Base-by-base conservation (phyloP, 2,888 invertebrate genomes). In the Alsophila aescularia region DNA sequence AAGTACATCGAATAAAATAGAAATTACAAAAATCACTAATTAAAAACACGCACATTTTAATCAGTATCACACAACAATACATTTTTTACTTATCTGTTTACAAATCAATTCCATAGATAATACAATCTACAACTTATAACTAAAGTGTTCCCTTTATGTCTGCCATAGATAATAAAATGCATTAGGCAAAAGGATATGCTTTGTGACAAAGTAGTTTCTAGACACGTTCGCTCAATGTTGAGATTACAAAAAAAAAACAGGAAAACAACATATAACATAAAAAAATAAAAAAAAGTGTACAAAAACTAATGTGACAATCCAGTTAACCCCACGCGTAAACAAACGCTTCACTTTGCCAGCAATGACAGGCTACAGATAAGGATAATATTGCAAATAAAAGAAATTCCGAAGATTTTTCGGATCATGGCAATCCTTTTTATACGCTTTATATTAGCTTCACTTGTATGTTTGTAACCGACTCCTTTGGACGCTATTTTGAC, bases 11-110 rank as follows among this genome's bases (percentile, higher is more conserved):
- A 53, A 66, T 60, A 61, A 58, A 56, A 60, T 61, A 61, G 48
- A 67, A n/a, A 67, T 67, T 70, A 73, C 70, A 72, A 68, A 71
- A 70, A 67, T 66, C 65, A 60, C 67, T 69, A 76, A 60, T 60
- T 67, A 70, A 67, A 67, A 81, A 78, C 74, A 79, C 76, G 77
- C 81, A 83, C 76, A 76, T 72, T 62, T 66, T 66, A n/a, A 56
- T 76, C 74, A 77, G 73, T 80, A 82, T 79, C 81, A 82, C 82
- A 80, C 80, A 67, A 71, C 61, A 67, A 74, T 68, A 71, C 64
- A 62, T 59, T 54, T 55, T 58, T 56, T 29, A 16, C 55, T 62
- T 60, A 34, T 52, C 6, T 16, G 1, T 47, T 60, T 54, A 65
- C 71, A 75, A 66, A 65, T 73, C 75, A 69, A 71, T 71, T 71